Base-by-base conservation (phyloP, 2,888 invertebrate species). In the Cyrtodaria siliqua region DNA sequence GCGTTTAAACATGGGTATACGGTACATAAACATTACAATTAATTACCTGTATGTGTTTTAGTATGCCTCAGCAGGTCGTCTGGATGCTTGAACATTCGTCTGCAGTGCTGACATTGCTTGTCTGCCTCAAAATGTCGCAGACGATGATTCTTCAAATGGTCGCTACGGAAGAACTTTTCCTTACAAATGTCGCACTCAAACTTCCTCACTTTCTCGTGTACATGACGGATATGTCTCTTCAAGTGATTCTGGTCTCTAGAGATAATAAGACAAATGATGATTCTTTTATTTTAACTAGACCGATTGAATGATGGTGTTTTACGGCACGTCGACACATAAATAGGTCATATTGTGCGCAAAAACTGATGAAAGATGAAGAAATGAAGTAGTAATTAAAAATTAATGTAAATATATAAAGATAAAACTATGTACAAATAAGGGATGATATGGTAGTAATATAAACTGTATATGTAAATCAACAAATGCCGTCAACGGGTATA, bases 111-210 rank as follows among this genome's bases (percentile, higher is more conserved):
- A 44, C 77, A 77, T 33, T 67, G 56, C 27, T 63, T 50, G 2
- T 47, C 63, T 16, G 77, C 63, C 60, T 72, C 68, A 50, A 55
- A 63, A 50, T 77, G 77, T 1, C 77, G 50, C 29, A 68, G 42
- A 33, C 60, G 57, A 47, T 77, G 77, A 44, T 64, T 62, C 49
- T 77, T 68, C 20, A 77, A 47, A 38, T 77, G 72, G 49, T 77
- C 77, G 8, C 67, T 59, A 1, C 77, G 77, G 47, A 72, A 77
- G 57, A 77, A 77, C 24, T 57, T 56, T 20, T 77, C 77, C 16
- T 64, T 26, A 42, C 77, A 77, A n/a, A 77, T 72, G 33, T 77
- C 72, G 72, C 77, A 77, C 49, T 72, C 72, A 44, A 68, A 72
- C 1, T 72, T 64, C 23, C 77, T 62, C 23, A 63, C 38, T 27